These are phyloP conservation scores for Climacteris rufus DNA, from an alignment of 2,113 vertebrate genomes.

Conservation along the genomic window DNA sequence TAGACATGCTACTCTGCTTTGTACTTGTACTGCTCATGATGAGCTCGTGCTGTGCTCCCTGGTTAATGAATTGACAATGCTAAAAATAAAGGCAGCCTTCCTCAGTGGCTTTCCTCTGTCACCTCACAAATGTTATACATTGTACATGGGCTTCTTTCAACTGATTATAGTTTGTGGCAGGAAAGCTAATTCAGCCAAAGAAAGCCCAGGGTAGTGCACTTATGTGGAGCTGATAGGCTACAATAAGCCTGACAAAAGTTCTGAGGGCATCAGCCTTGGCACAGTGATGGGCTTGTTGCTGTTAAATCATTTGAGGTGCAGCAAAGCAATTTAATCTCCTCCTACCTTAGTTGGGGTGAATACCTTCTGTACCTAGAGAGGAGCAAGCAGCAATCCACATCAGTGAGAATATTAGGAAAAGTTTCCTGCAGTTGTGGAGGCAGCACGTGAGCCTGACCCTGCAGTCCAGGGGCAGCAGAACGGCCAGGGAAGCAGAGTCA, in stretches of 20 bases:
- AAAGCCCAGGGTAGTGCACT: background rate
- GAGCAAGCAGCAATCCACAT: background rate
- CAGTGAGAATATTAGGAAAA: background rate
- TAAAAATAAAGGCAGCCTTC: background rate
- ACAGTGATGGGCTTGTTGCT: fast-evolving
- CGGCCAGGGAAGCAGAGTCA: fast-evolving
- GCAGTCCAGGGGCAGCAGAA: background rate
- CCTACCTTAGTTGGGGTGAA: fast-evolving
- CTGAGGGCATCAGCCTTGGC: background rate
- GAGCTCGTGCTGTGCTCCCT: background rate
- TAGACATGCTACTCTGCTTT: background rate
- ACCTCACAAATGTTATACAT: background rate
- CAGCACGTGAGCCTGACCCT: background rate
- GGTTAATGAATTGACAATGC: background rate
- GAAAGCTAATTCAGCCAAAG: background rate
- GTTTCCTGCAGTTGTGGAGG: background rate
- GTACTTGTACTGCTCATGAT: background rate
- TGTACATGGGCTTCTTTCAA: background rate
- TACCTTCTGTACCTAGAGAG: background rate
- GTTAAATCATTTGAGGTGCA: background rate
- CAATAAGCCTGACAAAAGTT: background rate
- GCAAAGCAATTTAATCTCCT: background rate
- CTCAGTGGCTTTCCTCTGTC: background rate
- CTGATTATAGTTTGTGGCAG: background rate
- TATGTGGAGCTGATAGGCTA: background rate